A percentile compares a stretch with the other conserved stretches of the same genome.
Evolutionary conservation across 2,113 vertebrate species (phyloP).

Genomic region (Hoplias malabaricus): DNA sequence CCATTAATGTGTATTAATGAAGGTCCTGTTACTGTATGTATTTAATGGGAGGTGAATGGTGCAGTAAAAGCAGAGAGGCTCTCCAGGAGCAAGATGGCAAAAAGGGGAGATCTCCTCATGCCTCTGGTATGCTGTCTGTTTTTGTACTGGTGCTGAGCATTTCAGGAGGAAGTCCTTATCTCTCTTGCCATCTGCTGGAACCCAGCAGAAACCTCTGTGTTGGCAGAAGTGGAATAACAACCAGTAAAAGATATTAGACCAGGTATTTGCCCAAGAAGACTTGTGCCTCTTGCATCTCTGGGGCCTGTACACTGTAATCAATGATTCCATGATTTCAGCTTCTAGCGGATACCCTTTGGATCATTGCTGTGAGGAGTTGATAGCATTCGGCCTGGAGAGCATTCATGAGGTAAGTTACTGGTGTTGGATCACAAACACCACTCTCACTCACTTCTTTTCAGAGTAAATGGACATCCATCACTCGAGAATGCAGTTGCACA

Average conservation of each 20-base stretch:
- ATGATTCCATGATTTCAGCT: background rate
- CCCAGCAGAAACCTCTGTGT: conserved; percentile 56
- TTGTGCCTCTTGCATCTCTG: conserved; percentile 15
- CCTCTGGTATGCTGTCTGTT: conserved; percentile 68
- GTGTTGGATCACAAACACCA: too few species aligned
- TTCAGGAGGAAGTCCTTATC: conserved; percentile 65
- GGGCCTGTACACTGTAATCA: too few species aligned
- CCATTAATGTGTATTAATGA: background rate
- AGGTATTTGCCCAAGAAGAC: conserved; percentile 68
- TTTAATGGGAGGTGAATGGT: background rate
- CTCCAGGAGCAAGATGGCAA: conserved; percentile 34
- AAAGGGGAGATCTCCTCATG: conserved; percentile 54
- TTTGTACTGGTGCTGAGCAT: conserved; percentile 62
- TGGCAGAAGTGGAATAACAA: conserved; percentile 58
- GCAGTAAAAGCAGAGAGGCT: conserved; percentile 8
- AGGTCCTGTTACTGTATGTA: background rate
- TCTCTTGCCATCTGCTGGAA: conserved; percentile 67
- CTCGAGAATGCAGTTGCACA: background rate
- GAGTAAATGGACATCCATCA: background rate
- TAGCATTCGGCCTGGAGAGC: background rate
- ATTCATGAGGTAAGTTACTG: too few species aligned
- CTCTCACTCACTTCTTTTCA: too few species aligned
- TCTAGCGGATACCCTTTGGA: background rate
- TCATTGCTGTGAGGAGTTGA: background rate
- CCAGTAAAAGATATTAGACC: conserved; percentile 54